phyloP scores from a whole-genome alignment of 53 echinoderm and acorn worm species.

The Patiria pectinifera region DNA sequence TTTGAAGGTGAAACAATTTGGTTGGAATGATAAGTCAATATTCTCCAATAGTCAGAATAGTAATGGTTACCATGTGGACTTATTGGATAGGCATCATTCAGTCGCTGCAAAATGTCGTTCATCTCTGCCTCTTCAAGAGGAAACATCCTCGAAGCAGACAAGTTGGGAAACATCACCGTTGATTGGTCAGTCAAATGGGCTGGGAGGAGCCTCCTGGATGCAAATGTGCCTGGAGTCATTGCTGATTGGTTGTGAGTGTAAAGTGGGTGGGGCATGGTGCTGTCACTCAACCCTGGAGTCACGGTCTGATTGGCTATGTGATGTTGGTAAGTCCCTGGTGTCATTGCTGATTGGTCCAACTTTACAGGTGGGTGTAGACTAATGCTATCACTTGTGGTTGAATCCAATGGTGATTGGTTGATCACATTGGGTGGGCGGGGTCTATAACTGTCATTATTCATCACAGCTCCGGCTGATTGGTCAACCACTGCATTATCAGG shows the following conservation, averaged over 20 bases:
- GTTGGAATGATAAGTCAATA: background rate
- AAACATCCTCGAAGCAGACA: constrained; percentile 74
- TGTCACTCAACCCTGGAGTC: constrained; percentile 56
- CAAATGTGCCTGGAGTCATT: constrained; percentile 61
- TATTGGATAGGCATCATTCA: constrained; percentile 75
- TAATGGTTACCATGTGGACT: constrained; percentile 38
- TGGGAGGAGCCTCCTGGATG: constrained; percentile 70
- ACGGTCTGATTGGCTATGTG: constrained; percentile 5
- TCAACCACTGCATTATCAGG: background rate
- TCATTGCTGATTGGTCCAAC: constrained; percentile 32
- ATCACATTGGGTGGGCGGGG: background rate
- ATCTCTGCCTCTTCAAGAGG: constrained; percentile 87
- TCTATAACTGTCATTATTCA: background rate
- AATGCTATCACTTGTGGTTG: constrained; percentile 16
- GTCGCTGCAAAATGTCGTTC: constrained; percentile 78
- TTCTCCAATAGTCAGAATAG: background rate
- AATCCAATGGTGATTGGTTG: constrained; percentile 49
- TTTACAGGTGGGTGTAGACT: constrained; percentile 17
- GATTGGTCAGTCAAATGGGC: constrained; percentile 82
- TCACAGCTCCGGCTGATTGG: constrained; percentile 21
- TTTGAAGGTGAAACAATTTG: background rate
- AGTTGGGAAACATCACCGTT: constrained; percentile 77
- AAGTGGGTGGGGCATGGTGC: constrained; percentile 69
- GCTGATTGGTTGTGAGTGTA: constrained; percentile 76
- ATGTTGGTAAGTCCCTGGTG: constrained; percentile 4